phyloP scores from a whole-genome alignment of 2,888 invertebrate species.

The Conomelus anceps region DNA sequence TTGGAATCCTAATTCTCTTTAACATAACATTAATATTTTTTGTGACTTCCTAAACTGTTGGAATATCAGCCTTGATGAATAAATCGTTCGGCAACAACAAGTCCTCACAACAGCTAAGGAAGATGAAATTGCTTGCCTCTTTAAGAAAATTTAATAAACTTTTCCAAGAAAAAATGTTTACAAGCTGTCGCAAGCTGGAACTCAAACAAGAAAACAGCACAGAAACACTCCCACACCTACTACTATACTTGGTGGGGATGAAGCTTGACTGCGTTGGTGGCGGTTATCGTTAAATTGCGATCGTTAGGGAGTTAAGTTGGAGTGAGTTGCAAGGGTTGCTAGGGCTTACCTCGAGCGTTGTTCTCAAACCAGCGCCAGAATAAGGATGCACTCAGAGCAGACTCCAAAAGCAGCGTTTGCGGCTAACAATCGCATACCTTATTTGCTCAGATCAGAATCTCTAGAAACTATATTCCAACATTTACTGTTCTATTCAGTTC shows the following conservation, averaged over 20 bases:
- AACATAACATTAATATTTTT: too few species aligned
- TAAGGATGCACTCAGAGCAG: neutral
- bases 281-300: slow-evolving; percentile 10
- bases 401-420: neutral
- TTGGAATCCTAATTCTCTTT: too few species aligned
- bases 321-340: neutral
- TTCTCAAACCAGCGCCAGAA: neutral
- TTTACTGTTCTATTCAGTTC: neutral
- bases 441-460: neutral
- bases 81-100: too few species aligned
- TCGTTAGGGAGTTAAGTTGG: slow-evolving; percentile 2
- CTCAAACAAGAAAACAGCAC: neutral
- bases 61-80: too few species aligned
- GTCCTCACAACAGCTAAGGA: too few species aligned
- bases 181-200: too few species aligned
- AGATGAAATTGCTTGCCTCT: too few species aligned
- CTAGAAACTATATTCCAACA: neutral
- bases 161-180: too few species aligned
- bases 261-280: neutral
- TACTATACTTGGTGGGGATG: neutral
- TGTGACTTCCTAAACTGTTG: too few species aligned
- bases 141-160: too few species aligned
- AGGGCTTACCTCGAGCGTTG: neutral
- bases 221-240: neutral
- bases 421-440: neutral